Base-by-base conservation (phyloP, 1,140 invertebrate genomes). In the Lepidurus arcticus region DNA sequence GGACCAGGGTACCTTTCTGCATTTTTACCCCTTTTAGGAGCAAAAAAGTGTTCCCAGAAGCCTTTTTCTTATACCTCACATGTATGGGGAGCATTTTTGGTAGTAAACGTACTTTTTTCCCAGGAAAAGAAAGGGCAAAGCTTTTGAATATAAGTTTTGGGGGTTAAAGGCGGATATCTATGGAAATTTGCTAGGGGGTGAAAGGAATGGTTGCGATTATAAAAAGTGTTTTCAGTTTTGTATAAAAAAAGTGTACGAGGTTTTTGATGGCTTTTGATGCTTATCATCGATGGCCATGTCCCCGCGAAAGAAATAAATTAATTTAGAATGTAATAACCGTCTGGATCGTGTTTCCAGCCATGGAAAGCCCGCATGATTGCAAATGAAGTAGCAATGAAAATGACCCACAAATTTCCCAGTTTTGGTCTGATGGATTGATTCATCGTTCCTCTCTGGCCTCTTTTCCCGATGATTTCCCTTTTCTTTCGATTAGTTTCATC, bases 11-110 rank as follows among this genome's bases (percentile, higher is more conserved):
- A 65, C 53, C 53, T 65, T 65, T 65, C n/a, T 65, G 53, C 16
- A 65, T 65, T 65, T 65, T 65, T 21, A 65, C 53, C 53, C 53
- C 53, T 65, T 65, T 65, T 9, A n/a, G 53, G 53, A 65, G 21
- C 2, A 34, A 34, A 34, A 34, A 34, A 34, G 34, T 34, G 34
- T 34, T 34, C 34, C 34, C 34, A 34, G 53, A 47, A 65, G 16
- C 7, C 13, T 65, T 21, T 65, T 1, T 65, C 16, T 10, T 65
- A 16, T 65, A 65, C n/a, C 21, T n/a, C 53, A 65, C n/a, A 65
- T 65, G 53, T 65, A 65, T 65, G 21, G 53, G 13, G 21, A 65
- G n/a, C 6, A 10, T 13, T 65, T 65, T 65, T 65, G 21, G 53
- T 65, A 65, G 0, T 65, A 65, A 65, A 65, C 8, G 9, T 13